phyloP scores from a whole-genome alignment of 30 jellyfish, hydroid and myxozoan species.

The Clytia hemisphaerica region DNA sequence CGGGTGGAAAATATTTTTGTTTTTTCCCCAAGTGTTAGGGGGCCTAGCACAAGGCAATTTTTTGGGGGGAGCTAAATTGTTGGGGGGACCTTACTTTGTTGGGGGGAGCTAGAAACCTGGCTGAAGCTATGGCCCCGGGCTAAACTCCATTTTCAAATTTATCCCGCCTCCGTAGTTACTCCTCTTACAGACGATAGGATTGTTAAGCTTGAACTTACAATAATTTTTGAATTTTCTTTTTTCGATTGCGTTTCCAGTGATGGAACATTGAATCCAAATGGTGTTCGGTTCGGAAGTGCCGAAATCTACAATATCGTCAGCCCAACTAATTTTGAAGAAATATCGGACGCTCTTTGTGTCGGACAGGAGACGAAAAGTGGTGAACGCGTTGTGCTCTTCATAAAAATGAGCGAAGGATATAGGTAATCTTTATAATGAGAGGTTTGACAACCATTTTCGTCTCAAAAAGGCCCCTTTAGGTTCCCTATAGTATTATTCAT shows the following conservation, averaged over 20 bases:
- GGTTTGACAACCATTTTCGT: too few relatives aligned
- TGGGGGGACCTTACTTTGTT: too few relatives aligned
- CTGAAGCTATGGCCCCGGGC: too few relatives aligned
- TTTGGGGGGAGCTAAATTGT: too few relatives aligned
- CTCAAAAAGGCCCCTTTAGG: too few relatives aligned
- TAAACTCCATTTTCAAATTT: too few relatives aligned
- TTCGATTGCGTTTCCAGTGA: slow-evolving; percentile 45
- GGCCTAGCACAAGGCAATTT: too few relatives aligned
- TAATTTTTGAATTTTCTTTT: not conserved
- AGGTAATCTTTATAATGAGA: slow-evolving; percentile 38
- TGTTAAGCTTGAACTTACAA: not conserved
- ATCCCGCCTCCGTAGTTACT: not conserved
- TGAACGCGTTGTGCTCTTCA: slow-evolving; percentile 78
- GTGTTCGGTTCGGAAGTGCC: slow-evolving; percentile 98
- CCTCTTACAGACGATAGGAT: not conserved
- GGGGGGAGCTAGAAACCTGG: too few relatives aligned
- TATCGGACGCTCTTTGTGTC: slow-evolving; percentile 87
- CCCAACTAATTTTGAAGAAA: slow-evolving; percentile 55
- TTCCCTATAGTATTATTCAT: too few relatives aligned
- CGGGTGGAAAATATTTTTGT: too few relatives aligned
- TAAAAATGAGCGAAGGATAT: slow-evolving; percentile 54
- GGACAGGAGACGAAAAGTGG: slow-evolving; percentile 66
- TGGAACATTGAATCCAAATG: slow-evolving; percentile 90
- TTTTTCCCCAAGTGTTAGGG: too few relatives aligned
- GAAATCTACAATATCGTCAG: slow-evolving; percentile 83